Base-by-base conservation (phyloP, 2,888 invertebrate species). In the Brachyptera risi region DNA sequence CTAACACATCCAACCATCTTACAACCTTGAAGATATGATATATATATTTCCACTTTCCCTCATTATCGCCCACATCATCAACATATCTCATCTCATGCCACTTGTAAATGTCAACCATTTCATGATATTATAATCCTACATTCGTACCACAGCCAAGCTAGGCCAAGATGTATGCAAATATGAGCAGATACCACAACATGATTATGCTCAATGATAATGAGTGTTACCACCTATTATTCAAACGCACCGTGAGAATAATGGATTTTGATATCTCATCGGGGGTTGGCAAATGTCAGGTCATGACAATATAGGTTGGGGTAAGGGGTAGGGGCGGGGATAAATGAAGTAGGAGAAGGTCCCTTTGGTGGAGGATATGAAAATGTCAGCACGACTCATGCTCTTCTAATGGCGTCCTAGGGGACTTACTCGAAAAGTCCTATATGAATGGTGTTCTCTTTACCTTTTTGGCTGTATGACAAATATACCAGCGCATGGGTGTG, bases 211-310 rank as follows among this genome's bases (percentile, higher is more conserved):
- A 19, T 37, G 54, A 54, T 54, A 54, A 54, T 54, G 54, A 54
- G n/a, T 54, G 11, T 21, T 37, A n/a, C 37, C 37, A 37, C 54
- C 11, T 37, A 54, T 54, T 54, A 54, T 54, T 35, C 54, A 54
- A 54, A 54, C 54, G 54, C 54, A 35, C 50, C n/a, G 54, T 21
- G 56, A 44, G 44, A 35, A 21, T 38, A 35, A 23, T 37, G 56
- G 60, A 60, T 60, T 60, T 42, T 58, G 57, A 51, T 58, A 50
- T 42, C 61, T 58, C 61, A 61, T 61, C 58, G 49, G 61, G 61
- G 61, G 50, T 58, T 61, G 57, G 61, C 61, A 61, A 61, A 61
- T 61, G 61, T 61, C 61, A 61, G 61, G 61, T 61, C 61, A 56
- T 57, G 51, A 61, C 61, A 61, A 42, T 13, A 24, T 35, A 24